Percentiles rank a stretch among this genome's conserved stretches.
These are phyloP conservation scores for Cyprinus carpio DNA, from an alignment of 2,113 vertebrate genomes.

Conservation along the genomic window DNA sequence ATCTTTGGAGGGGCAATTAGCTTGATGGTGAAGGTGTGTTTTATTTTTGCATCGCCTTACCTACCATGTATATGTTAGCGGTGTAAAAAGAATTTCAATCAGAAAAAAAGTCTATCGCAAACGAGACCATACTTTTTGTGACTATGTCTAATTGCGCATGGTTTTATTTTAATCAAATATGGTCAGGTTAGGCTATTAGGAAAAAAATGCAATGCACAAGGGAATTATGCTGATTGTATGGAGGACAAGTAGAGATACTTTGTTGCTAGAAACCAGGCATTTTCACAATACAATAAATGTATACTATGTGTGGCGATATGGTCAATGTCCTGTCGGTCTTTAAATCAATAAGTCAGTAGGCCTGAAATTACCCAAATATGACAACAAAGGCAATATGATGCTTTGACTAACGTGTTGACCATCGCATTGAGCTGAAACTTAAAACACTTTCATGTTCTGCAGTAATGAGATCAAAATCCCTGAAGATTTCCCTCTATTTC, in stretches of 20 bases:
- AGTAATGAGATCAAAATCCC: slow-evolving; percentile 73
- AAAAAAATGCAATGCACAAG: slow-evolving; percentile 23
- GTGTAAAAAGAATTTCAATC: not conserved
- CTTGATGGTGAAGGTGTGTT: not conserved
- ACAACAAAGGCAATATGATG: slow-evolving; percentile 50
- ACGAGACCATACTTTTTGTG: not conserved
- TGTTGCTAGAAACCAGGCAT: not conserved
- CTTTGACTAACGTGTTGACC: slow-evolving; percentile 65
- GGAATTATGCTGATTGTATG: not conserved
- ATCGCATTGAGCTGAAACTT: slow-evolving; percentile 68
- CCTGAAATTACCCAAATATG: not conserved
- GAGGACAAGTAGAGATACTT: slow-evolving; percentile 10
- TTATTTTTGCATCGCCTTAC: not conserved
- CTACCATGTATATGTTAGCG: not conserved
- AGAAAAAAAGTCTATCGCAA: not conserved
- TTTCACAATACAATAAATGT: not conserved
- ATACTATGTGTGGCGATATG: not conserved
- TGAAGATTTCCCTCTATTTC: slow-evolving; percentile 64
- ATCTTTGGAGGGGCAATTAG: not conserved
- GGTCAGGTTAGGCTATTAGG: slow-evolving; percentile 35
- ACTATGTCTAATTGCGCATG: slow-evolving; percentile 37
- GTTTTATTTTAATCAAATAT: slow-evolving; percentile 35
- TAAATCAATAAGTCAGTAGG: not conserved
- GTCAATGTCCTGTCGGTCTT: not conserved
- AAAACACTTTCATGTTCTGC: slow-evolving; percentile 63